phyloP scores from a whole-genome alignment of 1,140 invertebrate genomes.

The Bombus sylvicola region DNA sequence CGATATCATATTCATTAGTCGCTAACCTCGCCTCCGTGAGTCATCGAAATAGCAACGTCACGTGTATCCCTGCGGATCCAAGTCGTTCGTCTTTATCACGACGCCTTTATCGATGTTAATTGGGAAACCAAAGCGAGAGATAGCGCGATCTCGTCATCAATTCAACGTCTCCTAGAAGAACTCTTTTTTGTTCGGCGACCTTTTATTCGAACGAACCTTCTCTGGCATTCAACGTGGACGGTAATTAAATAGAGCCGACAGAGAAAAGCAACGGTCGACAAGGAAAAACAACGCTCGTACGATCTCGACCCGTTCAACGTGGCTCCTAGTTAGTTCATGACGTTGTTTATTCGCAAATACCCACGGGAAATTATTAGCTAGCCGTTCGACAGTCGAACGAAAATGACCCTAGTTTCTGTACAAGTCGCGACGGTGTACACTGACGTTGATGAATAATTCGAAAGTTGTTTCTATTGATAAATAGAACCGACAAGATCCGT shows the following conservation, averaged over 20 bases:
- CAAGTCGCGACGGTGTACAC: neutral
- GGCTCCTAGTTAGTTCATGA: too few relatives aligned
- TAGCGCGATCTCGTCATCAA: too few relatives aligned
- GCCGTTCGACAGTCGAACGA: neutral
- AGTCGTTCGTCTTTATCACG: neutral
- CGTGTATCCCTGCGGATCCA: neutral
- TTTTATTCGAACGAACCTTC: too few relatives aligned
- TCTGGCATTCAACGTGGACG: neutral
- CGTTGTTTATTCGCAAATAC: constrained; percentile 1
- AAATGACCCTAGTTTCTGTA: neutral
- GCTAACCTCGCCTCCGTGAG: neutral
- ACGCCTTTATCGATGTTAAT: constrained; percentile 36
- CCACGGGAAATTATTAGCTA: constrained; percentile 48
- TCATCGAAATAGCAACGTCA: neutral
- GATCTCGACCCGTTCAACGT: neutral
- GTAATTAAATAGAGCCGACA: constrained; percentile 11
- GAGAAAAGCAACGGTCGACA: neutral
- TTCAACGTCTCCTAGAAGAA: neutral
- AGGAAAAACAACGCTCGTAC: neutral
- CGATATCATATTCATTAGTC: neutral
- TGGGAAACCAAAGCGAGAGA: constrained; percentile 9
- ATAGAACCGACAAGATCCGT: neutral
- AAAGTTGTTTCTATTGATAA: constrained; percentile 3
- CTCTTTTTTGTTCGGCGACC: neutral
- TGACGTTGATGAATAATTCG: constrained; percentile 7